Percentiles rank a stretch among this genome's conserved stretches.
These are phyloP conservation scores for Drosophila maculinotata DNA, from an alignment of 2,888 invertebrate genomes.

Conservation along the genomic window DNA sequence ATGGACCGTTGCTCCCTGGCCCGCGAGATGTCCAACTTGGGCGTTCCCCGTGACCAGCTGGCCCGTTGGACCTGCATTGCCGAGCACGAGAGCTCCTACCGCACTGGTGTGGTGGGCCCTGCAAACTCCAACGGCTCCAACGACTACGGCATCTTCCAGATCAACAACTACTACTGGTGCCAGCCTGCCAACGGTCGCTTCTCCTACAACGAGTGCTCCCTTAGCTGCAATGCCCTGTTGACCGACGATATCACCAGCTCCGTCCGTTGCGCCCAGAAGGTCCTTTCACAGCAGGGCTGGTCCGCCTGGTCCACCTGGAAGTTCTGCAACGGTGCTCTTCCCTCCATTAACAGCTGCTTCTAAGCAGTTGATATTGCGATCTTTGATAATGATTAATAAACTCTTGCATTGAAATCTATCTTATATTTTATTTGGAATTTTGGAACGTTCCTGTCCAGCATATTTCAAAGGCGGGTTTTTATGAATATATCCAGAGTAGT, in stretches of 20 bases:
- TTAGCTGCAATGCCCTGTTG: conserved; percentile 73
- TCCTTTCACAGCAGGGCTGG: conserved; percentile 78
- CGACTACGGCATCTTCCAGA: conserved; percentile 84
- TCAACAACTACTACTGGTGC: conserved; percentile 83
- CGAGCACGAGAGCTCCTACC: conserved; percentile 79
- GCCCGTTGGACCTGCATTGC: conserved; percentile 78
- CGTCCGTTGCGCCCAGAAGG: conserved; percentile 75
- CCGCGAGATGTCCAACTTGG: conserved; percentile 70
- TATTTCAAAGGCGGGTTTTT: too few relatives aligned
- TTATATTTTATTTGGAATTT: neutral
- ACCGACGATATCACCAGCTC: conserved; percentile 73
- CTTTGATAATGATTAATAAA: conserved; percentile 22
- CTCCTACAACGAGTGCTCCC: conserved; percentile 76
- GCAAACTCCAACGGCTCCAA: conserved; percentile 85
- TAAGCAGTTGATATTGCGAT: conserved; percentile 47
- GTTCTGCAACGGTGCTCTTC: conserved; percentile 69
- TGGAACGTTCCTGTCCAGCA: too few relatives aligned
- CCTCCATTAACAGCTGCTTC: conserved; percentile 73
- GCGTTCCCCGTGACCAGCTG: conserved; percentile 68
- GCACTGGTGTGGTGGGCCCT: conserved; percentile 85
- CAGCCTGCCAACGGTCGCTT: conserved; percentile 60
- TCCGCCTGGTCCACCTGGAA: conserved; percentile 80
- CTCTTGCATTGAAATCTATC: neutral
- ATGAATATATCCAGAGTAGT: too few relatives aligned
- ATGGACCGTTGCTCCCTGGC: conserved; percentile 74